Evolutionary conservation across 2,797 vertebrate genomes (phyloP), one percentile per base, ranked within the genome.

Genomic region (Anniella stebbinsi): DNA sequence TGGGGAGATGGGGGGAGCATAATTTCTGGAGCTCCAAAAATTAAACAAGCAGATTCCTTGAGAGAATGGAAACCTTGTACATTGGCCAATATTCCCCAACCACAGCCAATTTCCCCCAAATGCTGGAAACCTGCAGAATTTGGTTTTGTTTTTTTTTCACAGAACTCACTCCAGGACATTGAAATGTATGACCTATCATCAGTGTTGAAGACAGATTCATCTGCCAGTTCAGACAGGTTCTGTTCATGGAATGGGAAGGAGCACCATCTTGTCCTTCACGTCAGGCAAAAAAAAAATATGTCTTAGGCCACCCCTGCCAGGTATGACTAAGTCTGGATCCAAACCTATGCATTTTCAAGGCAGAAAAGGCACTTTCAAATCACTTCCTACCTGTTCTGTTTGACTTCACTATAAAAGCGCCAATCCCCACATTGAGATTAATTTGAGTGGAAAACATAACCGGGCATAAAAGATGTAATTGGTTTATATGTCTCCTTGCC

Each of bases 401-500:
- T 63, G 23, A 1, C 60, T 82, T 60, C 57, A 41, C 7, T 33
- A 25, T 41, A 28, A 83, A 30, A 41, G 12, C 66, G 23, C 60
- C 41, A 30, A 45, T 67, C 60, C 36, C 28, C 75, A 48, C 41
- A 90, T 91, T 69, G 87, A 93, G 77, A 9, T 88, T 93, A 91
- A 87, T 84, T 90, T 87, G 77, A 91, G 66, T 69, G 67, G 54
- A 91, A 90, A 75, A 80, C 21, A 89, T 66, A 83, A 84, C 60
- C 66, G 0, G 17, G 84, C 91, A 90, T 73, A 92, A 88, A 72
- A 93, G 90, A 92, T 93, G 80, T 36, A 82, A 76, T 2, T 48
- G 73, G 73, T n/a, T 92, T 92, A 84, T 93, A 94, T 94, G 94
- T 94, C 93, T 85, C 76, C 91, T 88, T 93, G 93, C 81, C 88